Conservation (phyloP, 2,113 vertebrate species). For the Pholis gunnellus region DNA sequence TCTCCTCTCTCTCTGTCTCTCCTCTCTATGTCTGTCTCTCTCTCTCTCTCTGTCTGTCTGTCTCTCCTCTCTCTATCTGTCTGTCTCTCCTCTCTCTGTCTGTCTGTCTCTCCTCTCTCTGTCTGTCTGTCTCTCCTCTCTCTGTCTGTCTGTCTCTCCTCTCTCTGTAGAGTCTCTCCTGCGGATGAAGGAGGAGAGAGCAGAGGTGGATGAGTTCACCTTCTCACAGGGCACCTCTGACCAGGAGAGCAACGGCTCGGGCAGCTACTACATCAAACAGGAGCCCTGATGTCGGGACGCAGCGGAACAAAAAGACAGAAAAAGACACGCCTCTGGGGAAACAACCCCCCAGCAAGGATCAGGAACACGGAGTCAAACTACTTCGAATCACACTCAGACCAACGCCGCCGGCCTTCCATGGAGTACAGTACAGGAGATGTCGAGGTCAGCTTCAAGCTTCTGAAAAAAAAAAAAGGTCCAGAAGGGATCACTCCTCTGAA, state of each 20-base stretch:
- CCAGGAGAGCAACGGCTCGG: conserved; percentile 97
- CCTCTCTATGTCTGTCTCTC: too few relatives aligned
- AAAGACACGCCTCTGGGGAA: conserved; percentile 23
- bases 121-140: too few relatives aligned
- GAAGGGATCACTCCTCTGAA: conserved; percentile 17
- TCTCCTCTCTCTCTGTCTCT: too few relatives aligned
- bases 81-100: too few relatives aligned
- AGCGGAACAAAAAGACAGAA: conserved; percentile 8
- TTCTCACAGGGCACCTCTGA: conserved; percentile 95
- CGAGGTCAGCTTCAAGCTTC: neutral
- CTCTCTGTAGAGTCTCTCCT: conserved; percentile 87
- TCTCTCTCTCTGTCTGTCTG: too few relatives aligned
- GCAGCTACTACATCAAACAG: conserved; percentile 98
- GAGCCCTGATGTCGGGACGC: conserved; percentile 85
- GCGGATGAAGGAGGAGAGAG: conserved; percentile 93
- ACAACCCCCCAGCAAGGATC: neutral
- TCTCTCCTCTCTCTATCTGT: too few relatives aligned
- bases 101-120: too few relatives aligned
- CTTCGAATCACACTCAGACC: conserved; percentile 34
- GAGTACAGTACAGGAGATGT: conserved; percentile 17
- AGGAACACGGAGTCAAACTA: conserved; percentile 21
- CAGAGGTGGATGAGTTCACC: conserved; percentile 93
- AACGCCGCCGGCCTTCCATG: conserved; percentile 10
- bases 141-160: conserved; percentile 2
- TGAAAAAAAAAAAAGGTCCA: neutral